Evolutionary conservation across 2,113 vertebrate genomes (phyloP).

Genomic region (Antigone vipio): DNA sequence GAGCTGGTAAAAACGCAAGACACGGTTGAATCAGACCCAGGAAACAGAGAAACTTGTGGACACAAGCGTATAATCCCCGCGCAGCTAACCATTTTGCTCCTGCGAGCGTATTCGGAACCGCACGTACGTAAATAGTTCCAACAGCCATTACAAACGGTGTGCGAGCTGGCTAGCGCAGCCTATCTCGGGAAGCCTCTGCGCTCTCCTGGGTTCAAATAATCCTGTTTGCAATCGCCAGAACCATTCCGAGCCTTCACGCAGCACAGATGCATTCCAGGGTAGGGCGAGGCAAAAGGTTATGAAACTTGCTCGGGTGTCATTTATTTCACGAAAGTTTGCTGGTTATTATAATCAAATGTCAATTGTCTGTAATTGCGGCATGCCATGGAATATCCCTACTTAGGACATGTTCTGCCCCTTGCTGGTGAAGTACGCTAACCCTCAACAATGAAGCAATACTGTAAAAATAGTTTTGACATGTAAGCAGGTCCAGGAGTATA

Average conservation of each 20-base stretch:
- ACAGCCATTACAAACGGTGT: neutral
- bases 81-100: neutral
- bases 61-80: neutral
- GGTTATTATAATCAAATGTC: constrained; percentile 53
- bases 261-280: neutral
- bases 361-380: constrained; percentile 5
- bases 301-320: constrained; percentile 36
- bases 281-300: constrained; percentile 35
- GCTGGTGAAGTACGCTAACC: neutral
- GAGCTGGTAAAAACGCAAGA: neutral
- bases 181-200: neutral
- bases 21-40: neutral
- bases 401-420: constrained; percentile 8
- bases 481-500: neutral
- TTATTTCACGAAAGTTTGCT: constrained; percentile 25
- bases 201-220: neutral
- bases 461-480: constrained; percentile 15
- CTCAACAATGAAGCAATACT: neutral
- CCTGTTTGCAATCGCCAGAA: neutral
- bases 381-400: constrained; percentile 46
- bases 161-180: neutral
- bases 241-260: neutral
- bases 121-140: neutral
- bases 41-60: neutral
- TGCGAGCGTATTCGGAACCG: rapidly evolving